Percentiles rank a stretch among this genome's conserved stretches.
Evolutionary conservation across 1,140 invertebrate species (phyloP).

Genomic region (Achroia grisella): DNA sequence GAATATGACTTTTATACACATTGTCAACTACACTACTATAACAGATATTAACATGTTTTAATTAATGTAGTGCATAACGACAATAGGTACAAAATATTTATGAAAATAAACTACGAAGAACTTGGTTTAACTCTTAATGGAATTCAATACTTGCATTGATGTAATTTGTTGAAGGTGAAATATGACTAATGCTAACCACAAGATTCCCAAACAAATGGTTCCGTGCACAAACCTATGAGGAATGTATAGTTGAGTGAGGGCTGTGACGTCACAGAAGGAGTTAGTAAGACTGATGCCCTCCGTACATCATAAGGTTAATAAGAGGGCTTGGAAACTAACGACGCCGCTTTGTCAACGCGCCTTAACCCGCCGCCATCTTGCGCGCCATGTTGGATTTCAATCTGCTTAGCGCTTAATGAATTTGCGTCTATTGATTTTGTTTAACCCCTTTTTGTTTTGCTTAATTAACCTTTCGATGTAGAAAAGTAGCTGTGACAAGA

Average conservation of each 20-base stretch:
- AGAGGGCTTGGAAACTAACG: constrained; percentile 68
- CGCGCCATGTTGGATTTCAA: constrained; percentile 67
- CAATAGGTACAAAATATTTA: too few species aligned
- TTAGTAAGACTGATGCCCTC: constrained; percentile 56
- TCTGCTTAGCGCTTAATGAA: constrained; percentile 72
- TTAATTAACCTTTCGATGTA: constrained; percentile 69
- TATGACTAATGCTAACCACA: neutral
- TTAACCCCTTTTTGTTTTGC: constrained; percentile 73
- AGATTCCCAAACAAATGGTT: neutral
- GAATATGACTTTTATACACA: too few species aligned
- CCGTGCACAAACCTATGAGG: constrained; percentile 1
- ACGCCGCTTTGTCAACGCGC: constrained; percentile 66
- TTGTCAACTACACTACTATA: too few species aligned
- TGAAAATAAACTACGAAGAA: too few species aligned
- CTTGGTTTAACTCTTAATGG: too few species aligned
- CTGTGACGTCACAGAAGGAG: constrained; percentile 19
- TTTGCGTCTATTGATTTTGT: constrained; percentile 71
- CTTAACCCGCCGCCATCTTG: constrained; percentile 67
- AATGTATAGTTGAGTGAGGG: constrained; percentile 9
- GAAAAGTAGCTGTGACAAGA: constrained; percentile 34
- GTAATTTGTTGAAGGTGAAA: too few species aligned
- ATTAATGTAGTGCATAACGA: too few species aligned
- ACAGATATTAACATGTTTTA: too few species aligned
- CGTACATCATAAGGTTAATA: constrained; percentile 73
- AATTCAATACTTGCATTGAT: too few species aligned